Conservation (phyloP, 2,797 vertebrate genomes). For the Spinus olivaceus region DNA sequence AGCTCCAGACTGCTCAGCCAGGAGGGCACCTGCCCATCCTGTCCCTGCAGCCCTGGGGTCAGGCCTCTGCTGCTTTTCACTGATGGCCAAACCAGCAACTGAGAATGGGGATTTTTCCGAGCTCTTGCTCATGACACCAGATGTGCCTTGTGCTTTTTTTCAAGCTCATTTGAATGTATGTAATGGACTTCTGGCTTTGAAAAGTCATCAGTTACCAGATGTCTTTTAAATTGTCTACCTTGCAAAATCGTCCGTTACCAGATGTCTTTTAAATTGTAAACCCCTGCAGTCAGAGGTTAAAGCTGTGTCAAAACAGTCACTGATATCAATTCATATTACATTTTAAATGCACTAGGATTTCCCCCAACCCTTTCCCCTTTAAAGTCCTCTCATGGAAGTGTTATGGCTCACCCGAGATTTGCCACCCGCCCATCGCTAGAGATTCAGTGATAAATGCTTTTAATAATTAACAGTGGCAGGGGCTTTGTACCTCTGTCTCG, state of each 20-base stretch:
- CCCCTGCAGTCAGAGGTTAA: conserved; percentile 21
- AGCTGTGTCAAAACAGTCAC: conserved; percentile 4
- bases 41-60: not conserved
- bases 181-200: conserved; percentile 13
- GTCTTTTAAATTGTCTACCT: conserved; percentile 3
- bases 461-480: conserved; percentile 20
- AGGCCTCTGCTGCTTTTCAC: not conserved
- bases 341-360: not conserved
- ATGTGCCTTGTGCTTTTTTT: conserved; percentile 11
- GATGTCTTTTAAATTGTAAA: conserved; percentile 30
- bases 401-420: not conserved
- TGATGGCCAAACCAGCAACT: not conserved
- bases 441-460: conserved; percentile 3
- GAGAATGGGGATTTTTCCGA: not conserved
- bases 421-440: rapidly evolving
- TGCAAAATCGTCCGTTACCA: not conserved
- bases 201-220: conserved; percentile 40
- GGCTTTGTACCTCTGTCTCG: not conserved
- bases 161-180: conserved; percentile 48
- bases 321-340: not conserved
- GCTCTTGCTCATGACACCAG: not conserved
- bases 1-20: not conserved
- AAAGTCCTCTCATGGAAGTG: not conserved
- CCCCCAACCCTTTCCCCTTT: not conserved
- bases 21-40: not conserved